Base-by-base conservation (phyloP, 2,888 invertebrate genomes). In the Mesochorus sp. region DNA sequence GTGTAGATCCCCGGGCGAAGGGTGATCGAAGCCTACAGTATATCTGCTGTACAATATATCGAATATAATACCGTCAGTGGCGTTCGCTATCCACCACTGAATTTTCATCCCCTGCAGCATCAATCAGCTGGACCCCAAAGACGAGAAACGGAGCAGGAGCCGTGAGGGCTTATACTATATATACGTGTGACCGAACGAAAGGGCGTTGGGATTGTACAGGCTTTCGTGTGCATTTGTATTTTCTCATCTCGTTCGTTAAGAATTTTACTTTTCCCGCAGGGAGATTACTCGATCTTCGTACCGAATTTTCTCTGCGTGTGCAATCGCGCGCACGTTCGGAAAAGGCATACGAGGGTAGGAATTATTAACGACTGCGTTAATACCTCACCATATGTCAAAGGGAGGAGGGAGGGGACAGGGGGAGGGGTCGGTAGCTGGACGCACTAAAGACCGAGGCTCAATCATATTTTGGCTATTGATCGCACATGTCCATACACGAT, bases 61-160 rank as follows among this genome's bases (percentile, higher is more conserved):
- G 49, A 57, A 37, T 31, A 21, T 17, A 26, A 59, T 57, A 42
- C 47, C 26, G 26, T 59, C n/a, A 31, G 37, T 44, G 26, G 28
- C 17, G 42, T 24, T 24, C 47, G 34, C 17, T 39, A 51, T 71
- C 55, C 57, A 34, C 44, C 51, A 37, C 19, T 51, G 59, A 39
- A 68, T 31, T 74, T 74, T 79, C 71, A 76, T 68, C 67, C 76
- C 75, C 49, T 31, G n/a, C n/a, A 51, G 73, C 80, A 76, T 80
- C 71, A 77, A 80, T 81, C 81, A 81, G 66, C 75, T 78, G 72
- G 51, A 76, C 72, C 59, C 55, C 21, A 31, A 49, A 42, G 31
- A 17, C 10, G 51, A 39, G 55, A 57, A 68, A 8, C 6, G 21
- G 47, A 51, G 67, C 61, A 72, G 42, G 44, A 70, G 61, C 53